phyloP scores from a whole-genome alignment of 2,797 vertebrate genomes.

The Melopsittacus undulatus region DNA sequence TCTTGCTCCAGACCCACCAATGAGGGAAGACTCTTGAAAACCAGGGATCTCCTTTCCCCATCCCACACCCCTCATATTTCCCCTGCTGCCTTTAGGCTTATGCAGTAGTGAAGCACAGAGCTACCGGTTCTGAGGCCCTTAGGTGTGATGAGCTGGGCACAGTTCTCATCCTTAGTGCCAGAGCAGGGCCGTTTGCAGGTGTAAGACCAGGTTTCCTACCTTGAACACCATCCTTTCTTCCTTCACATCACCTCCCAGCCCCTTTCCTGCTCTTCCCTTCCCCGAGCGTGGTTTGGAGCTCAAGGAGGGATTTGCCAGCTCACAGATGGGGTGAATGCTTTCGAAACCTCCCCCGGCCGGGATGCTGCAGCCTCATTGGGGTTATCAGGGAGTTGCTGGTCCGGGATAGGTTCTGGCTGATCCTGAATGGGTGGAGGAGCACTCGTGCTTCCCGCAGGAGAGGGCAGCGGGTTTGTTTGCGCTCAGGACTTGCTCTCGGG shows the following conservation, averaged over 20 bases:
- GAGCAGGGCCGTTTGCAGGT: background rate
- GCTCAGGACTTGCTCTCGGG: background rate
- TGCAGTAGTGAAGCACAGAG: background rate
- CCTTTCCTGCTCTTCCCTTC: background rate
- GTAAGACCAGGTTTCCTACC: background rate
- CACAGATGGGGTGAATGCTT: background rate
- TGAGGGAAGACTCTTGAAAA: background rate
- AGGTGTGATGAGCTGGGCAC: background rate
- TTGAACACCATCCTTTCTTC: background rate
- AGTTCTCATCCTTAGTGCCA: background rate
- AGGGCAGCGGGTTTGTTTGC: background rate
- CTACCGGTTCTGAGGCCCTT: background rate
- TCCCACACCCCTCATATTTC: background rate
- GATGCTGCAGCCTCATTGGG: background rate
- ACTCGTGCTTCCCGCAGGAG: background rate
- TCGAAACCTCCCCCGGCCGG: fast-evolving
- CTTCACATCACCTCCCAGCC: background rate
- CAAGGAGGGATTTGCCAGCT: background rate
- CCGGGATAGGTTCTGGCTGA: background rate
- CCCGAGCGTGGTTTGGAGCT: background rate
- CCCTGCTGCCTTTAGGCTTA: background rate
- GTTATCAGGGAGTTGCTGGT: background rate
- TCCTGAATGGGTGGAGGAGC: background rate
- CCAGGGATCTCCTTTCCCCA: background rate
- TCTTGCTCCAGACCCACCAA: background rate